Base-by-base conservation (phyloP, 2,888 invertebrate species). In the Tuta absoluta region DNA sequence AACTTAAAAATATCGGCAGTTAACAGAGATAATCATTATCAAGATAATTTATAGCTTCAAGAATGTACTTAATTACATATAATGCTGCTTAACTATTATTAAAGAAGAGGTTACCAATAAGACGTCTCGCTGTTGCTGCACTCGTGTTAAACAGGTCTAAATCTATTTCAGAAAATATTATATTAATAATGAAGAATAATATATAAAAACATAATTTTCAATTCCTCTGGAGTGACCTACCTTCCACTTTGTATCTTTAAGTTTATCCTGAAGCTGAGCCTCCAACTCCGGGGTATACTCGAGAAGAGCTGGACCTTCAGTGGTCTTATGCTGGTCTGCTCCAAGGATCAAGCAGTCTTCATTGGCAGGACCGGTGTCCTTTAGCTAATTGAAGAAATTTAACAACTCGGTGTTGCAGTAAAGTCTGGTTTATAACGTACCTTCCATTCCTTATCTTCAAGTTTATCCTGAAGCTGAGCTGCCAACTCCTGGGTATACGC, bases 401-500 rank as follows among this genome's bases (percentile, higher is more conserved):
- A 12, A 48, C 48, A 3, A 3, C n/a, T 8, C n/a, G 48, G 2
- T 19, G 12, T n/a, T 17, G 10, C 53, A 38, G 38, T 38, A 11
- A 5, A 38, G 33, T n/a, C n/a, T n/a, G n/a, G n/a, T n/a, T 5
- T 28, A 28, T 28, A 28, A 17, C 67, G 56, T 74, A 93, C 93
- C 86, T 92, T 91, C 92, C 93, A 92, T 17, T 79, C 82, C 69
- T 92, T 90, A 68, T 92, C 92, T 65, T 89, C 80, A 4, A 94
- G 86, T 33, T 91, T 86, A 38, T 92, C 91, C 77, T 93, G 93
- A 62, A 95, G 81, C 62, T 87, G 84, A 56, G 93, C 87, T 0
- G 97, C 95, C 65, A 98, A 88, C 63, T 94, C 93, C 78, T 96
- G 95, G 0, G 95, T 94, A 69, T 95, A 93, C 0, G 95, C 93